Evolutionary conservation across 2,113 vertebrate species (phyloP).

Genomic region (Scartelaos histophorus): DNA sequence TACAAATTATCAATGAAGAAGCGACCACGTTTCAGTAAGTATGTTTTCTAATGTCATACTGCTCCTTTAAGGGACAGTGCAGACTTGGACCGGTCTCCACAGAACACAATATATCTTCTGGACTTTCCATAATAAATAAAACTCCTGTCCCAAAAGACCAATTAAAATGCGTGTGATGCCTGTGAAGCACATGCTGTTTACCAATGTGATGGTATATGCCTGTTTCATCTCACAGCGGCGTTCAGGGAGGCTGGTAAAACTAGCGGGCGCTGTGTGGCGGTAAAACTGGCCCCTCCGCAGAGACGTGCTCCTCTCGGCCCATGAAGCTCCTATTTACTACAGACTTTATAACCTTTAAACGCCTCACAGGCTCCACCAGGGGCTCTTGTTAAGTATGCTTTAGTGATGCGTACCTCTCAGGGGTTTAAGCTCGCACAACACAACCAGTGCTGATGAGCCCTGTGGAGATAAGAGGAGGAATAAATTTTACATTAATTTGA

Average conservation of each 20-base stretch:
- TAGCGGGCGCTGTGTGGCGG: conserved; percentile 37
- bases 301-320: conserved; percentile 52
- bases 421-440: conserved; percentile 35
- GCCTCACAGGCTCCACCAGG: conserved; percentile 45
- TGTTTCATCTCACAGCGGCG: conserved; percentile 40
- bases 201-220: conserved; percentile 49
- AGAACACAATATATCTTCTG: conserved; percentile 24
- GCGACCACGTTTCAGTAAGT: no score
- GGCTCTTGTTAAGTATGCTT: conserved; percentile 62
- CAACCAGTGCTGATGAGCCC: conserved; percentile 4
- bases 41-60: background rate
- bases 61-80: background rate
- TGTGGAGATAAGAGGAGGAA: background rate
- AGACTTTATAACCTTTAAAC: conserved; percentile 65
- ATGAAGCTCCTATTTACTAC: conserved; percentile 62
- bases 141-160: conserved; percentile 52
- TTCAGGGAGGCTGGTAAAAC: conserved; percentile 57
- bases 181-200: conserved; percentile 41
- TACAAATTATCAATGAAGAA: no score
- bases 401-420: conserved; percentile 52
- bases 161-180: conserved; percentile 52
- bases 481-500: background rate
- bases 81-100: conserved; percentile 6
- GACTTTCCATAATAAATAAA: conserved; percentile 43
- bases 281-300: conserved; percentile 60